Conservation (phyloP, 2,888 invertebrate genomes). For the Plagodis dolabraria region DNA sequence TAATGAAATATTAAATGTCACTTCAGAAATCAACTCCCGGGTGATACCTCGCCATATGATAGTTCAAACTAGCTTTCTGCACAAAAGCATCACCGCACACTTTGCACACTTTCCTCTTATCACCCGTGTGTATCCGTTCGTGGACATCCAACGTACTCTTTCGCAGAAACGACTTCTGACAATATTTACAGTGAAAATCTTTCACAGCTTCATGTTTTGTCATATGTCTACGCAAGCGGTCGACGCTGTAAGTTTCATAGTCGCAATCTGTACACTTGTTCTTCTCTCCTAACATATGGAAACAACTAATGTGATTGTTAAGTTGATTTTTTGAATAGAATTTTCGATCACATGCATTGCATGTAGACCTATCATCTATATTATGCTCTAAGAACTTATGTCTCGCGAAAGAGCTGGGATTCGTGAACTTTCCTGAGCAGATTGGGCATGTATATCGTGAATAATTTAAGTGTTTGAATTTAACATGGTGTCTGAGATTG, state of each 20-base stretch:
- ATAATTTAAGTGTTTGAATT: not conserved
- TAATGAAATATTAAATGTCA: no score
- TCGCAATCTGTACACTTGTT: constrained; percentile 65
- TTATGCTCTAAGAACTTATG: constrained; percentile 65
- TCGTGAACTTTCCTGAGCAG: not conserved
- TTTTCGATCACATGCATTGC: constrained; percentile 65
- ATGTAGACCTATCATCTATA: constrained; percentile 65
- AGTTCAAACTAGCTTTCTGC: constrained; percentile 74
- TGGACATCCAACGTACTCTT: constrained; percentile 60
- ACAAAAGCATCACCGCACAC: constrained; percentile 71
- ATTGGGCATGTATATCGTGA: constrained; percentile 1
- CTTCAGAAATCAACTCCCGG: constrained; percentile 61
- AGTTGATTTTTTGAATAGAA: constrained; percentile 63
- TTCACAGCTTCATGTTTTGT: constrained; percentile 68
- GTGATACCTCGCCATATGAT: constrained; percentile 75
- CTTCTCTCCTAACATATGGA: constrained; percentile 70
- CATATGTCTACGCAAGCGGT: constrained; percentile 65
- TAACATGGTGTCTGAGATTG: not conserved
- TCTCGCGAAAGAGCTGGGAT: not conserved
- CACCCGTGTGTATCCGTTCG: constrained; percentile 73
- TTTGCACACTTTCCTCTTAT: constrained; percentile 63
- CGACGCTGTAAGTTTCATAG: constrained; percentile 56
- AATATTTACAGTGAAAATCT: constrained; percentile 69
- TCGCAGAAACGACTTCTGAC: constrained; percentile 71
- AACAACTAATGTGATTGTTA: constrained; percentile 63